These are phyloP conservation scores for Lottia gigantea DNA, from an alignment of 2,888 invertebrate species.

Conservation along the genomic window DNA sequence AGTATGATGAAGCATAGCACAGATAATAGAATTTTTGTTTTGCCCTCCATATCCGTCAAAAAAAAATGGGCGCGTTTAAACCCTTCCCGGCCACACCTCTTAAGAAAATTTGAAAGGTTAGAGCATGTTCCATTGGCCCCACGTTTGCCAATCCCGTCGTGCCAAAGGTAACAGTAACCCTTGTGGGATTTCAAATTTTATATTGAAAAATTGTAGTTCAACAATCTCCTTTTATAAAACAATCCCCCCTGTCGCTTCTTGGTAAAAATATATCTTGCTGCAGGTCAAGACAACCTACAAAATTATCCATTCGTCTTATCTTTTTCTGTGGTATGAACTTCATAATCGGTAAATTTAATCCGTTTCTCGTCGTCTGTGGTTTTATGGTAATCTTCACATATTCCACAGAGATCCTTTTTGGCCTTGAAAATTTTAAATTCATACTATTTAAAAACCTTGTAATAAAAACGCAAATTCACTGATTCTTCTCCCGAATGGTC, in stretches of 20 bases:
- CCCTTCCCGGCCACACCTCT: background rate
- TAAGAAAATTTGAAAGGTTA: background rate
- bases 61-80: background rate
- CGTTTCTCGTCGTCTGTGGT: background rate
- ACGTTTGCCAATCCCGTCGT: background rate
- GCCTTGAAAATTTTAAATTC: background rate
- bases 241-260: background rate
- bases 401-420: background rate
- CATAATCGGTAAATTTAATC: background rate
- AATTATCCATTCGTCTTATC: background rate
- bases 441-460: background rate
- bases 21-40: slow-evolving; percentile 13
- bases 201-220: background rate
- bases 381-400: background rate
- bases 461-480: background rate
- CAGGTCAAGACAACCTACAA: background rate
- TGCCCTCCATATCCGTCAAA: slow-evolving; percentile 11
- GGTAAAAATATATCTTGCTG: background rate
- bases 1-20: slow-evolving; percentile 5
- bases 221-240: background rate
- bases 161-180: background rate
- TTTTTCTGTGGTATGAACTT: background rate
- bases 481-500: background rate
- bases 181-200: background rate
- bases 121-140: background rate